A percentile compares a stretch with the other conserved stretches of the same genome.
Evolutionary conservation across 2,113 vertebrate genomes (phyloP).

Genomic region (Spilogale gracilis): DNA sequence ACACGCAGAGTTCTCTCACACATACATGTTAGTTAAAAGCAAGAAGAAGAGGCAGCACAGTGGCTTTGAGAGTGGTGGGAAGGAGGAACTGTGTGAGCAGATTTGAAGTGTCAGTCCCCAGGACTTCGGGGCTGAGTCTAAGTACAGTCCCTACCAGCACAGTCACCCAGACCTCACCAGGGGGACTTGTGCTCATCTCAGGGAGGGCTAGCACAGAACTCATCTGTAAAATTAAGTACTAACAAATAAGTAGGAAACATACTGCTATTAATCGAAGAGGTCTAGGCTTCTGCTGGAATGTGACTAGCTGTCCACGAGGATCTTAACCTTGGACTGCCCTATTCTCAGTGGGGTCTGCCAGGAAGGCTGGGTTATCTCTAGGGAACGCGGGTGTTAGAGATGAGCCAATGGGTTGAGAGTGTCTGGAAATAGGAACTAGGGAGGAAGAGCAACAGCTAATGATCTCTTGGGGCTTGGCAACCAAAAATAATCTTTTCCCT

Average conservation of each 20-base stretch:
- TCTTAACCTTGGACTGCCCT: background rate
- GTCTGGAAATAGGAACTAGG: constrained; percentile 24
- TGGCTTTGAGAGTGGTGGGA: background rate
- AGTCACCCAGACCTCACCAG: background rate
- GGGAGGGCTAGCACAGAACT: background rate
- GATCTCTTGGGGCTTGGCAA: background rate
- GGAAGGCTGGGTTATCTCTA: background rate
- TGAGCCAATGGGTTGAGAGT: background rate
- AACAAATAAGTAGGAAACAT: background rate
- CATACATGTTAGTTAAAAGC: background rate
- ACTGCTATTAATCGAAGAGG: background rate
- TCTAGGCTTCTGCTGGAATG: background rate
- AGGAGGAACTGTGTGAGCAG: background rate
- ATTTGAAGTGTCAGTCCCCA: background rate
- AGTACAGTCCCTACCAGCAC: background rate
- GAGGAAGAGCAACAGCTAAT: constrained; percentile 16
- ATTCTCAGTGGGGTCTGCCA: background rate
- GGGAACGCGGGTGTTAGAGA: background rate
- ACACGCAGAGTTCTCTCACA: background rate
- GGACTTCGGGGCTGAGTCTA: background rate
- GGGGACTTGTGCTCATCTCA: background rate
- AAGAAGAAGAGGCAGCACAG: background rate
- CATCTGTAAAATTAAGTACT: background rate
- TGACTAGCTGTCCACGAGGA: background rate
- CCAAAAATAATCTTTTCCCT: constrained; percentile 35